Percentiles rank a stretch among this genome's conserved stretches.
Conservation (phyloP, 1,140 invertebrate genomes). For the Drosophila watanabei region DNA sequence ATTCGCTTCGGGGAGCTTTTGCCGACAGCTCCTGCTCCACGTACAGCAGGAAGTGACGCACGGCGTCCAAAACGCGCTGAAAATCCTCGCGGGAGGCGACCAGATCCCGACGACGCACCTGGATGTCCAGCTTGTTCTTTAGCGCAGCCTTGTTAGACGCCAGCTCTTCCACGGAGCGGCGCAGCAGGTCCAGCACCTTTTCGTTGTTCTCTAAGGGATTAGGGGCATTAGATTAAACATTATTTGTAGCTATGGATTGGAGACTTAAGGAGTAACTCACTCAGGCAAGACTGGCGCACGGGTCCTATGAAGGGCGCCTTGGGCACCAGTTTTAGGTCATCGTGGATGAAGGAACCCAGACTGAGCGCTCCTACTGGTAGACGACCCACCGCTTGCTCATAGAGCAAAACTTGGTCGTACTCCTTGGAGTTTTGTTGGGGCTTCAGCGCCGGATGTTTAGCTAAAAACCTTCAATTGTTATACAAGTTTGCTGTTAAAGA, state of each 20-base stretch:
- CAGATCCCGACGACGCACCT: slow-evolving; percentile 87
- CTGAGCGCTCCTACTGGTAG: slow-evolving; percentile 89
- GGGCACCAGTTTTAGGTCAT: slow-evolving; percentile 88
- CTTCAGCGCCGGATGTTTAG: slow-evolving; percentile 54
- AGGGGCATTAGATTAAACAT: neutral
- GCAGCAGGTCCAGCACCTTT: slow-evolving; percentile 87
- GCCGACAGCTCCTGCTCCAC: slow-evolving; percentile 88
- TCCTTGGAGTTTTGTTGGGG: slow-evolving; percentile 51
- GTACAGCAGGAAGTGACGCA: slow-evolving; percentile 87
- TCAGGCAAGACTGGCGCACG: slow-evolving; percentile 87
- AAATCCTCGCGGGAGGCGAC: slow-evolving; percentile 88
- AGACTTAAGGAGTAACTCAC: slow-evolving; percentile 31
- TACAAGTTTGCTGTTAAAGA: neutral
- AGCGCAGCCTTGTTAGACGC: slow-evolving; percentile 87
- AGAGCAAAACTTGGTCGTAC: slow-evolving; percentile 86
- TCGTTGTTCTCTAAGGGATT: slow-evolving; percentile 87
- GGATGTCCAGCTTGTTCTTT: slow-evolving; percentile 88
- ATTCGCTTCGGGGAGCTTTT: slow-evolving; percentile 86
- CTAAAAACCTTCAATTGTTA: slow-evolving; percentile 20
- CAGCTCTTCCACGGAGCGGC: slow-evolving; percentile 87
- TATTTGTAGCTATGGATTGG: no score
- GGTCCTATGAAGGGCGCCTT: slow-evolving; percentile 89
- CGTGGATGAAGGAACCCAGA: slow-evolving; percentile 90
- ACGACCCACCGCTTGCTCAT: slow-evolving; percentile 88
- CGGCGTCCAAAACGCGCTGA: slow-evolving; percentile 87